Base-by-base conservation (phyloP, 2,888 invertebrate species). In the Geotrupes spiniger region DNA sequence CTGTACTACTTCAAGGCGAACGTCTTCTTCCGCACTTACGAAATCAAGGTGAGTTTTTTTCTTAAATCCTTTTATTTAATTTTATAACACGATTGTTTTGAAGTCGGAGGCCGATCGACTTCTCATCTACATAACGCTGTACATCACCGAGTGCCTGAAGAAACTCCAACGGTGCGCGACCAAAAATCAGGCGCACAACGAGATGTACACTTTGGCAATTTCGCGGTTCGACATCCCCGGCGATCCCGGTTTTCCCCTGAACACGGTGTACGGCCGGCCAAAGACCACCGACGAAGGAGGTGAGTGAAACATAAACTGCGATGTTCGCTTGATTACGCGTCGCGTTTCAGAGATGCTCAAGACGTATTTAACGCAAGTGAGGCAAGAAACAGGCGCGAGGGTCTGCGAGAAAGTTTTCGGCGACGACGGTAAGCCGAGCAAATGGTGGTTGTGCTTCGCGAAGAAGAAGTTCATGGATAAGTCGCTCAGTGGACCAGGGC, bases 381-480 rank as follows among this genome's bases (percentile, higher is more conserved):
- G 99, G 48, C 96, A 98, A 74, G 99, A 99, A 75, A 91, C 93
- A 17, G 97, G 98, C 1, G 76, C 81, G 43, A 81, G 99, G 56
- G 84, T 99, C 9, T 85, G 91, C 70, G 96, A 97, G 51, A 91
- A 88, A 75, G 98, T 92, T 1, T 97, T 93, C 73, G 85, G 84
- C 36, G 90, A 90, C 56, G 92, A 92, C 70, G 95, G 94, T 4
- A 95, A 94, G 67, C 96, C 98, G 5, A 94, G 92, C 70, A 99
- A 99, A 76, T 99, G 99, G 99, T 99, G 99, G 99, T 77, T 97
- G 46, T 99, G 99, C 71, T 99, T 99, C 77, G 90, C 96, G 17
- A 96, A 96, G 71, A 95, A 96, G 83, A 96, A 95, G 81, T 99
- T 99, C 72, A 98, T 99, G 97, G 99, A 99, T 72, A 98, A 98